Percentiles rank a stretch among this genome's conserved stretches.
phyloP scores from a whole-genome alignment of 2,888 invertebrate species.

The Biston betularia region DNA sequence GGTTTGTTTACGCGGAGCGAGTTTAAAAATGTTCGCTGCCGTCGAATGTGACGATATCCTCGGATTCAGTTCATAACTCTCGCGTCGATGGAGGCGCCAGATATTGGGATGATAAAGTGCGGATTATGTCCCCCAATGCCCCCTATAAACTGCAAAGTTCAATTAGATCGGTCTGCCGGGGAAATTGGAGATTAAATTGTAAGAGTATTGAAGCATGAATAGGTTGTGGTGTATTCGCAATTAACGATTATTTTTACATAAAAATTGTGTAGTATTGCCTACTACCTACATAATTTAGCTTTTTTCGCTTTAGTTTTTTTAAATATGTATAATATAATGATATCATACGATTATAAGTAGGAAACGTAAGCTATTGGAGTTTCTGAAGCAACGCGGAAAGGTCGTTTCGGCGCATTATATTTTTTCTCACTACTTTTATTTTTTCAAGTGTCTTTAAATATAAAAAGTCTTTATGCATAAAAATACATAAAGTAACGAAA shows the following conservation, averaged over 20 bases:
- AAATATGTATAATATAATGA: too few species aligned
- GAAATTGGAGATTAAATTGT: conserved; percentile 47
- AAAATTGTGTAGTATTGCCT: neutral
- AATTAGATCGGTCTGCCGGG: conserved; percentile 44
- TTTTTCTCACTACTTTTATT: too few species aligned
- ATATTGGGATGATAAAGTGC: conserved; percentile 49
- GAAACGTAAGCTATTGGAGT: too few species aligned
- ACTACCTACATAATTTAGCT: too few species aligned
- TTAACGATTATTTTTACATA: neutral
- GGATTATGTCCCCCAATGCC: conserved; percentile 45
- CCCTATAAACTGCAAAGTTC: conserved; percentile 48
- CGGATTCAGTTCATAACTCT: conserved; percentile 44
- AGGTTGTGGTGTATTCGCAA: conserved; percentile 1
- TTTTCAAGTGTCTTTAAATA: too few species aligned
- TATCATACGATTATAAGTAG: too few species aligned
- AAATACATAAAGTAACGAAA: too few species aligned
- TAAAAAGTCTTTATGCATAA: too few species aligned
- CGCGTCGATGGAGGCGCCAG: conserved; percentile 43
- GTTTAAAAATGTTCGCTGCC: conserved; percentile 37
- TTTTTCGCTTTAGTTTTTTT: neutral
- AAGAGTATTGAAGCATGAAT: conserved; percentile 30
- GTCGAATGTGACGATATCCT: conserved; percentile 41
- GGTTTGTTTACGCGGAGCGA: conserved; percentile 35
- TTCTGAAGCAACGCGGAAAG: too few species aligned
- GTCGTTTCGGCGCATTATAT: too few species aligned